Percentiles rank a stretch among this genome's conserved stretches.
phyloP scores from a whole-genome alignment of 2,888 invertebrate genomes.

The Brachylomia viminalis region DNA sequence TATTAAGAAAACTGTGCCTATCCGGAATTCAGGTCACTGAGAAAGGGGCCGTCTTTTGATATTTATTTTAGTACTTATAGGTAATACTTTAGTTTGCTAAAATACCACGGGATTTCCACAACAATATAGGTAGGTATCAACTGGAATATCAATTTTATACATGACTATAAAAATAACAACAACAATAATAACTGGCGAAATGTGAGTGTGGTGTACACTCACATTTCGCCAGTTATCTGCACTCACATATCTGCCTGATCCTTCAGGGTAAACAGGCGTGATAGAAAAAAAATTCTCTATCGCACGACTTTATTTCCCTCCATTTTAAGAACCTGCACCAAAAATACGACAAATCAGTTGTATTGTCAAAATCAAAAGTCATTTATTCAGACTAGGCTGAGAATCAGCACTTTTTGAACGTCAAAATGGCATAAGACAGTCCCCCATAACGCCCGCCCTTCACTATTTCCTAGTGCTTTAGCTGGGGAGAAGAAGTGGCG shows the following conservation, averaged over 20 bases:
- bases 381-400: no score
- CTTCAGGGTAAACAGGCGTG: not conserved
- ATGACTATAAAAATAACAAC: not conserved
- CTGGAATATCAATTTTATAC: not conserved
- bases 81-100: not conserved
- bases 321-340: conserved; percentile 1
- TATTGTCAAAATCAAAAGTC: no score
- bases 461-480: no score
- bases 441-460: no score
- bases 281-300: not conserved
- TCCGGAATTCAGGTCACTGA: not conserved
- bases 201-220: no score
- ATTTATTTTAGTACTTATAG: not conserved
- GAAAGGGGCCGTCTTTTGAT: not conserved
- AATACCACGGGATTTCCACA: not conserved
- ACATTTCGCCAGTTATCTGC: no score
- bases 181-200: not conserved
- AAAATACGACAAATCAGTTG: conserved; percentile 17
- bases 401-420: no score
- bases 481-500: no score
- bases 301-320: not conserved
- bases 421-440: no score
- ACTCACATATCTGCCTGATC: not conserved
- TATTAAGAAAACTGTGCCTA: not conserved
- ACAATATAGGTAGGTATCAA: not conserved